Base-by-base conservation (phyloP, 2,888 invertebrate genomes). In the Myopa testacea region DNA sequence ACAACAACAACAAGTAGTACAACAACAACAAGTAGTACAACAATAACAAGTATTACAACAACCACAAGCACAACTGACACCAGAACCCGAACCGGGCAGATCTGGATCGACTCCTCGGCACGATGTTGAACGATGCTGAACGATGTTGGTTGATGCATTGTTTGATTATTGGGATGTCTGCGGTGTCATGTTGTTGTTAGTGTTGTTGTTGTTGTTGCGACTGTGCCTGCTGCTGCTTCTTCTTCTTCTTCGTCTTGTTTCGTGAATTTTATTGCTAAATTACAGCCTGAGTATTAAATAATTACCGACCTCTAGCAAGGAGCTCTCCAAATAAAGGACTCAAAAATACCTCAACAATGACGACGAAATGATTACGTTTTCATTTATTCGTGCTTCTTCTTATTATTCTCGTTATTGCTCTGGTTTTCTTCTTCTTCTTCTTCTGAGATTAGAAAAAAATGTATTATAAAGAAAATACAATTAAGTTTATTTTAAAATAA, bases 261-360 rank as follows among this genome's bases (percentile, higher is more conserved):
- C 45, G 52, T 52, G 45, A 3, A 38, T 68, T 65, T 77, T 77
- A 70, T 79, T 73, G 45, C 37, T 69, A 76, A 76, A 79, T 78
- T 80, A 71, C 71, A 58, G 45, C 38, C 58, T 78, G 75, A 80
- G 76, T 80, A 70, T 65, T 40, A 80, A 80, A 77, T 79, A 79
- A 79, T 79, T 78, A 75, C 70, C 69, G 71, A 50, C 45, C 45
- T 45, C 7, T 45, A 55, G 26, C 63, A 73, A 40, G 45, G 45
- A 4, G 19, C 45, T 19, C 26, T 26, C 26, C 26, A 26, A 16
- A 37, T 16, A 55, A 55, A 26, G 50, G 40, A n/a, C 52, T 14
- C n/a, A 50, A 26, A 45, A 7, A 45, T 26, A 8, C 45, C 14
- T 45, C 14, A 55, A 71, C 38, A 26, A 34, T 40, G 34, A 50